phyloP scores from a whole-genome alignment of 2,888 invertebrate genomes.

The Biston betularia region DNA sequence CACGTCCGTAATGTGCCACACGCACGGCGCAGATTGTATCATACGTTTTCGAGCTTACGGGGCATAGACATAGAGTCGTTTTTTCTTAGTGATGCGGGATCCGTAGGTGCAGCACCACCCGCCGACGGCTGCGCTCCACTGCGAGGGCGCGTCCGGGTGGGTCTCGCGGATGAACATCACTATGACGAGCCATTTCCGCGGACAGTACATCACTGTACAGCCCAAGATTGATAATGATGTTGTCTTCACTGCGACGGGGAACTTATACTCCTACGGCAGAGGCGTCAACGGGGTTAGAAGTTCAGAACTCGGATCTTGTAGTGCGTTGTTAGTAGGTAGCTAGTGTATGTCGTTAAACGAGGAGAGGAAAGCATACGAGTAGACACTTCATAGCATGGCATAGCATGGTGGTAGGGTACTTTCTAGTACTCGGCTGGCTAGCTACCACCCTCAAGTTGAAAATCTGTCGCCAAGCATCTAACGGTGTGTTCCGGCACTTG shows the following conservation, averaged over 20 bases:
- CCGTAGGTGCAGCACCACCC: constrained; percentile 95
- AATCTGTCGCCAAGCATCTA: too few relatives aligned
- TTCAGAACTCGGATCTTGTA: background rate
- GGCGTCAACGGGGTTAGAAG: constrained; percentile 9
- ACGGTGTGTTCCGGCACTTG: too few relatives aligned
- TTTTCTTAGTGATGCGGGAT: background rate
- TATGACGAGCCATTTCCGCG: constrained; percentile 97
- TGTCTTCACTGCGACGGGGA: constrained; percentile 86
- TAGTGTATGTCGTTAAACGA: too few relatives aligned
- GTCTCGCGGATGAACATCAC: constrained; percentile 95
- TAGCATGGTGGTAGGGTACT: too few relatives aligned
- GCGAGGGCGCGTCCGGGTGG: constrained; percentile 94
- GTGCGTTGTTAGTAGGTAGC: background rate
- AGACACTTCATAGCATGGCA: too few relatives aligned
- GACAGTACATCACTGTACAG: constrained; percentile 94
- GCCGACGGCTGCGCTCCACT: constrained; percentile 95
- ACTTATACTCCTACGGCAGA: constrained; percentile 92
- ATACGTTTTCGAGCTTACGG: too few relatives aligned
- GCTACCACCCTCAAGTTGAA: too few relatives aligned
- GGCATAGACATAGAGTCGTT: too few relatives aligned
- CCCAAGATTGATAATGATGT: constrained; percentile 87
- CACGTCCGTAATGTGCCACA: constrained; percentile 30
- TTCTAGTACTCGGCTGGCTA: too few relatives aligned
- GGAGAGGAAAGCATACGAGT: too few relatives aligned
- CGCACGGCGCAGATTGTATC: too few relatives aligned